A percentile compares a stretch with the other conserved stretches of the same genome.
Evolutionary conservation across 2,888 invertebrate species (phyloP).

Genomic region (Morpho deidamia): DNA sequence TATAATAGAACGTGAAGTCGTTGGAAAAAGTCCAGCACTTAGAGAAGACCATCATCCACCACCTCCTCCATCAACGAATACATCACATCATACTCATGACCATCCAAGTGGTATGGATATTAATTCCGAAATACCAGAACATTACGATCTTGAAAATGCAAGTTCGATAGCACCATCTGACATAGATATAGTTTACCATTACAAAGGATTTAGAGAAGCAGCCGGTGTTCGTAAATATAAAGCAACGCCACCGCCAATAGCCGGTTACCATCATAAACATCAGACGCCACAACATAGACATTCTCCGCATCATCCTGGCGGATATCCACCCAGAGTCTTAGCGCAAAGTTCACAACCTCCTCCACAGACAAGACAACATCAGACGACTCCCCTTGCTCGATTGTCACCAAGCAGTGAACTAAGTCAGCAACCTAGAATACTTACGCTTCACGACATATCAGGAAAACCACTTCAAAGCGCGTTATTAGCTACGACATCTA

Average conservation of each 20-base stretch:
- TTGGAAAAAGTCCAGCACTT: constrained; percentile 89
- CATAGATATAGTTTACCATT: constrained; percentile 97
- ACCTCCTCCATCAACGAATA: constrained; percentile 85
- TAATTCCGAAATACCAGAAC: constrained; percentile 90
- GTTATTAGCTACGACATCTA: constrained; percentile 91
- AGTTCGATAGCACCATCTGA: constrained; percentile 98
- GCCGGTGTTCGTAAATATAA: constrained; percentile 92
- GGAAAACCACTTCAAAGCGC: constrained; percentile 95
- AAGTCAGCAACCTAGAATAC: constrained; percentile 93
- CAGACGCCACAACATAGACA: constrained; percentile 86
- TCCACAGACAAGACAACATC: constrained; percentile 84
- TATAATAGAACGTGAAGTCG: constrained; percentile 93
- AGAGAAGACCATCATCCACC: constrained; percentile 89
- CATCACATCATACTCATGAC: constrained; percentile 84
- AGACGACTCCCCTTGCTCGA: constrained; percentile 93
- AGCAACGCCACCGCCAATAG: constrained; percentile 89
- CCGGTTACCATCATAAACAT: constrained; percentile 88
- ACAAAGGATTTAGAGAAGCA: constrained; percentile 94
- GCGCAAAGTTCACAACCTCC: constrained; percentile 84
- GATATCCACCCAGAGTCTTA: constrained; percentile 85
- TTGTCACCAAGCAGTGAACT: constrained; percentile 95
- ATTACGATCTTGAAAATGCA: constrained; percentile 97
- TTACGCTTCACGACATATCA: constrained; percentile 95
- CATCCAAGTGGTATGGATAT: constrained; percentile 86
- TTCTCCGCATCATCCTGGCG: constrained; percentile 86